Base-by-base conservation (phyloP, 2,797 vertebrate genomes). In the Eleutherodactylus coqui region DNA sequence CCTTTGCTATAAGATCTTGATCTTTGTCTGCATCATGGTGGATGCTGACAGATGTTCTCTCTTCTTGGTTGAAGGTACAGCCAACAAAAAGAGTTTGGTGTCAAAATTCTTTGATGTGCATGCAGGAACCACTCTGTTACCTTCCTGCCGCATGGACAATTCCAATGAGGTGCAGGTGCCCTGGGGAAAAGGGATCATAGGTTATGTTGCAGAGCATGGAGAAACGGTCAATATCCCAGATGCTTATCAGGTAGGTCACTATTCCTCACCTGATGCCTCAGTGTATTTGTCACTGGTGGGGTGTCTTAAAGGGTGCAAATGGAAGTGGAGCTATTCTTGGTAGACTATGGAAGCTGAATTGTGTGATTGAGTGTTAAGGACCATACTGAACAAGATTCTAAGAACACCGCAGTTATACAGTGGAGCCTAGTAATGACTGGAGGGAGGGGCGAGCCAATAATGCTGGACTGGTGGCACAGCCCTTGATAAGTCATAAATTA, bases 81-180 rank as follows among this genome's bases (percentile, higher is more conserved):
- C 95, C 76, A 97, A 96, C 92, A 99, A 99, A 93, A 97, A 98
- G 93, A 98, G 96, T 36, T 93, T 99, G 3, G 96, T 99, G 89
- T 99, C 98, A 83, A 99, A 99, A 91, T 97, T 99, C 94, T 99
- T 99, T 88, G 98, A 99, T 88, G 97, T 99, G 87, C 98, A 98
- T 67, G 97, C 97, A 4, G 97, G 98, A 11, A 99, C 97, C 81
- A 96, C 97, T 0, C 92, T 98, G 78, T 92, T 99, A n/a, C 97
- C 97, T 67, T 97, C 96, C 36, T 94, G 96, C 90, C 96, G 93
- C 86, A 92, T 90, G 4, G 95, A 95, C 88, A 96, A 97, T 92
- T 96, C 96, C 83, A 95, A 96, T 81, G 97, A 99, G 92, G 98
- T 99, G 86, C 98, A 99, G 90, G 97, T 99, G 90, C 98, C 97